Percentiles rank a stretch among this genome's conserved stretches.
phyloP scores from a whole-genome alignment of 2,113 vertebrate genomes.

The Cygnus atratus region DNA sequence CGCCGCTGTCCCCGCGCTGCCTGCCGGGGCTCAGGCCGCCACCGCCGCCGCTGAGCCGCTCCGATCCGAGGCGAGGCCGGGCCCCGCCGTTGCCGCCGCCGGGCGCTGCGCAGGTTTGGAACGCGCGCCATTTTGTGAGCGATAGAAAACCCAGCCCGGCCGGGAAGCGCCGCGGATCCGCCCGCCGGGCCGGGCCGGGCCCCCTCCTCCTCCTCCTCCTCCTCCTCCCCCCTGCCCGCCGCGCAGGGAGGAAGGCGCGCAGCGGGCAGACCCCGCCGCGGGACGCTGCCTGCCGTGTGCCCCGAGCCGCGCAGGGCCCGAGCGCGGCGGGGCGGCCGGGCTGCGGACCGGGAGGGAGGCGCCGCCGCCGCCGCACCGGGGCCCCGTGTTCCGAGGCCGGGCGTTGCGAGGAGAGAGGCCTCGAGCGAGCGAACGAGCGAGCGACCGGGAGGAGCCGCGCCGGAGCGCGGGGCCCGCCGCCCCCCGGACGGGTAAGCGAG shows the following conservation, averaged over 20 bases:
- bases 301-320: background rate
- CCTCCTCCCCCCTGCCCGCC: background rate
- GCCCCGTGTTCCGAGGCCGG: conserved; percentile 61
- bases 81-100: conserved; percentile 74
- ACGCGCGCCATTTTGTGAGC: conserved; percentile 99
- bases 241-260: conserved; percentile 19
- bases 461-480: background rate
- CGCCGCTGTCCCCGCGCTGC: conserved; percentile 41
- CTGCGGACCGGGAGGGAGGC: conserved; percentile 48
- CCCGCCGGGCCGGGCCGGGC: conserved; percentile 47
- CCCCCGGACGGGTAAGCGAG: conserved; percentile 47
- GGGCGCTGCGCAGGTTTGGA: conserved; percentile 95
- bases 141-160: conserved; percentile 81
- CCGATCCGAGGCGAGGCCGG: conserved; percentile 32
- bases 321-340: conserved; percentile 30
- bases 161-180: conserved; percentile 60
- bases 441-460: conserved; percentile 8
- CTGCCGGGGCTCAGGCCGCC: conserved; percentile 58
- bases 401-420: conserved; percentile 53
- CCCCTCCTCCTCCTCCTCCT: background rate
- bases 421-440: background rate
- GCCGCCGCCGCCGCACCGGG: conserved; percentile 60
- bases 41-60: background rate
- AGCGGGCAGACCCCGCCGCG: background rate
- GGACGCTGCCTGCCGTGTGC: too few relatives aligned